phyloP scores from a whole-genome alignment of 2,797 vertebrate species.

The Valencia hispanica region DNA sequence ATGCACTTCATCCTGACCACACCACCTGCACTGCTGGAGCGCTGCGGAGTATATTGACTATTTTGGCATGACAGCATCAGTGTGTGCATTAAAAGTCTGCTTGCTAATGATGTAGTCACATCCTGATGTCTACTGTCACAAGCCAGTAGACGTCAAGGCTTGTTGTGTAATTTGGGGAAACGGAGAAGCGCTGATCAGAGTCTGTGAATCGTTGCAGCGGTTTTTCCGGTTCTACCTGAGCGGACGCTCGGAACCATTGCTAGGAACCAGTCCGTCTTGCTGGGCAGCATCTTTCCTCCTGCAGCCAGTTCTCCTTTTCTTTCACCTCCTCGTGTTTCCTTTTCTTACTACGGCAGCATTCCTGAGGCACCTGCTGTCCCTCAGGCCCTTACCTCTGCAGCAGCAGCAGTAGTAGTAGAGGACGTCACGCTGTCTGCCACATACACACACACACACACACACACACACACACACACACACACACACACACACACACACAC shows the following conservation, averaged over 20 bases:
- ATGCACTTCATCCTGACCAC: too few species aligned
- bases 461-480: neutral
- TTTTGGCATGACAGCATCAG: too few species aligned
- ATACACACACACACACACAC: neutral
- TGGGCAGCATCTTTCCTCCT: constrained; percentile 43
- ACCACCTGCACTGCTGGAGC: too few species aligned
- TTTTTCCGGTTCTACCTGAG: constrained; percentile 53
- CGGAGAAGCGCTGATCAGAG: constrained; percentile 13
- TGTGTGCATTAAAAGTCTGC: too few species aligned
- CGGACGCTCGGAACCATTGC: constrained; percentile 2
- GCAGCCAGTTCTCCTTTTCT: neutral
- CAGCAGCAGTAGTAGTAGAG: constrained; percentile 1
- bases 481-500: too few species aligned
- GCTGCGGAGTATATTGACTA: too few species aligned
- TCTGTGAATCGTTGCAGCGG: neutral
- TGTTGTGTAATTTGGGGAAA: neutral
- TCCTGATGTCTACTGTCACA: too few species aligned
- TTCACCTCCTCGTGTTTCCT: constrained; percentile 15
- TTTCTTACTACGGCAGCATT: constrained; percentile 33
- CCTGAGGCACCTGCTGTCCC: constrained; percentile 36
- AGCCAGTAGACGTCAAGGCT: neutral
- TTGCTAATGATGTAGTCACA: too few species aligned
- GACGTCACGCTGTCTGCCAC: neutral
- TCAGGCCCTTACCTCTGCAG: neutral
- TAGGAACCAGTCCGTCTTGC: constrained; percentile 57